phyloP scores from a whole-genome alignment of 1,140 invertebrate species.

The Acromyrmex heyeri region DNA sequence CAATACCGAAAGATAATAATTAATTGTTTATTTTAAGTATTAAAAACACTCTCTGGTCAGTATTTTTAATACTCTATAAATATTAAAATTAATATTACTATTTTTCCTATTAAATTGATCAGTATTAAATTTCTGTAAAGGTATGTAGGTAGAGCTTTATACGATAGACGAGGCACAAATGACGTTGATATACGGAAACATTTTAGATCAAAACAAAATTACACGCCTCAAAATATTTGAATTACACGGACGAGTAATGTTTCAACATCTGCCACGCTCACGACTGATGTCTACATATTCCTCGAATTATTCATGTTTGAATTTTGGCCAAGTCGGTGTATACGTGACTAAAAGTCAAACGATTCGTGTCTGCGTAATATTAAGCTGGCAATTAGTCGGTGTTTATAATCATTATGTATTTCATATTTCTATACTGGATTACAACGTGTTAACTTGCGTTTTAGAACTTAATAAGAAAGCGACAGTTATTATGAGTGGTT shows the following conservation, averaged over 20 bases:
- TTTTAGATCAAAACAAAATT: conserved; percentile 1
- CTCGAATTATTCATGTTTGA: conserved; percentile 7
- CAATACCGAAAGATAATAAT: too few relatives aligned
- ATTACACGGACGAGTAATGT: neutral
- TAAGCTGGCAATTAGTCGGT: neutral
- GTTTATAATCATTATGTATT: conserved; percentile 1
- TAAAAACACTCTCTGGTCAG: too few relatives aligned
- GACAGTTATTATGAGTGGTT: neutral
- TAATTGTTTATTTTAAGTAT: too few relatives aligned
- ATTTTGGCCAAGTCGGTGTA: neutral
- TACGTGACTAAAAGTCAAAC: neutral
- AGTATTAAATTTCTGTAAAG: too few relatives aligned
- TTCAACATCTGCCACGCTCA: neutral
- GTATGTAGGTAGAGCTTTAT: neutral
- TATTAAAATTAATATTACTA: too few relatives aligned
- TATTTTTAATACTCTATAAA: too few relatives aligned
- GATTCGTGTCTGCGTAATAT: neutral
- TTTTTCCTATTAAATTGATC: too few relatives aligned
- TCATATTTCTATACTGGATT: neutral
- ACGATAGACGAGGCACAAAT: neutral
- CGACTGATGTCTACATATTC: neutral
- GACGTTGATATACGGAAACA: neutral
- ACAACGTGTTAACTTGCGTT: neutral
- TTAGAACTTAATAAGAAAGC: neutral
- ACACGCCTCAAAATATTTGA: neutral